Conservation (phyloP, 2,113 vertebrate genomes). For the Tauraco erythrolophus region DNA sequence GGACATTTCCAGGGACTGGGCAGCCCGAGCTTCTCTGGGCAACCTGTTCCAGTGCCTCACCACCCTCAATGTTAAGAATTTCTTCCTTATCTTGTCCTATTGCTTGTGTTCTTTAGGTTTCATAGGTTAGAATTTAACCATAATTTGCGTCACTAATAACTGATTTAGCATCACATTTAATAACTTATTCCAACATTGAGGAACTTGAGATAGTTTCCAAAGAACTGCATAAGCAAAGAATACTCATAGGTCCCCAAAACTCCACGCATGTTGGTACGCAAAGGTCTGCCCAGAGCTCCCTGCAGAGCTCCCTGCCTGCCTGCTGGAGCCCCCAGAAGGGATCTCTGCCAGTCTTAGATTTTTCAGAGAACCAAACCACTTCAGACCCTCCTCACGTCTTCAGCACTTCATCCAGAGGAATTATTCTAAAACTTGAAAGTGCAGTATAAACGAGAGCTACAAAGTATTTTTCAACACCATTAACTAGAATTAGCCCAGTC, state of each 20-base stretch:
- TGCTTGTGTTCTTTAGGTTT: neutral
- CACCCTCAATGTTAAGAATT: too few species aligned
- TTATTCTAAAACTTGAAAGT: neutral
- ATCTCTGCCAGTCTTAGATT: neutral
- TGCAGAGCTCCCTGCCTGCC: neutral
- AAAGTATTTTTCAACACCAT: neutral
- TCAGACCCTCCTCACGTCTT: neutral
- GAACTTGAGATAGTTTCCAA: neutral
- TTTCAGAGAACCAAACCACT: neutral
- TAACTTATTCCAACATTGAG: neutral
- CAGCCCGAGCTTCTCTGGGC: too few species aligned
- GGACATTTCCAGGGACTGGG: too few species aligned
- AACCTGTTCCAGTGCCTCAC: too few species aligned
- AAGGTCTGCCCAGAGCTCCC: neutral
- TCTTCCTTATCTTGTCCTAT: neutral
- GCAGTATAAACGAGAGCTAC: neutral
- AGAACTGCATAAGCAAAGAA: neutral
- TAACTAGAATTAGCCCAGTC: neutral
- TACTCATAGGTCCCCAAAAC: neutral
- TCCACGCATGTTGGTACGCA: neutral
- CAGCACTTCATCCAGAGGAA: neutral
- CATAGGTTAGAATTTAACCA: neutral
- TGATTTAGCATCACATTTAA: neutral
- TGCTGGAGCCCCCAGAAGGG: neutral
- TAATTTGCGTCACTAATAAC: neutral